Conservation (phyloP, 2,797 vertebrate species). For the Schizopygopsis malacanthus region DNA sequence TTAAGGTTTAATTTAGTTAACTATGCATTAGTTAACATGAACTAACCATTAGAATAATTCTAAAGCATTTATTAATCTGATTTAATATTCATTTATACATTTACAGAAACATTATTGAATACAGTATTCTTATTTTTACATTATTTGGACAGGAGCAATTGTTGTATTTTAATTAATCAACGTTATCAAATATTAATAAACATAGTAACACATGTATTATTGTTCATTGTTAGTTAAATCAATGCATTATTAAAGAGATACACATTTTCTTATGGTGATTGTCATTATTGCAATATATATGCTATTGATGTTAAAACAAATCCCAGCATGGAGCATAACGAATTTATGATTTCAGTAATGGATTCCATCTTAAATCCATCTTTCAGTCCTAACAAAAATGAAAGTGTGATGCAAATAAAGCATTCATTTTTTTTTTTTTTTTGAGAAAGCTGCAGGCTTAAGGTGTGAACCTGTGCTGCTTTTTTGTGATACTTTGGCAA, state of each 20-base stretch:
- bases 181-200: not conserved
- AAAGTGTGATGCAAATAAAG: not conserved
- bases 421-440: not conserved
- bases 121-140: not conserved
- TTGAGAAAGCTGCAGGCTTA: not conserved
- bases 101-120: not conserved
- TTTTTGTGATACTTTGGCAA: not conserved
- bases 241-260: not conserved
- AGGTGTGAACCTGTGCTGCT: not conserved
- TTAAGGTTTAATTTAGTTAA: not conserved
- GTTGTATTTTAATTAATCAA: not conserved
- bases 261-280: not conserved
- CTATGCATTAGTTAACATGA: not conserved
- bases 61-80: not conserved
- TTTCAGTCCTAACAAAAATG: not conserved
- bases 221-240: not conserved
- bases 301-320: not conserved
- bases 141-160: not conserved
- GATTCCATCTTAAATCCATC: not conserved
- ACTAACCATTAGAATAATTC: not conserved
- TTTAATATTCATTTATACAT: not conserved
- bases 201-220: not conserved
- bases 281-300: not conserved
- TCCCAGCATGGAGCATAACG: not conserved
- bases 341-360: not conserved